Base-by-base conservation (phyloP, 1,140 invertebrate genomes). In the Platyscapa corneri region DNA sequence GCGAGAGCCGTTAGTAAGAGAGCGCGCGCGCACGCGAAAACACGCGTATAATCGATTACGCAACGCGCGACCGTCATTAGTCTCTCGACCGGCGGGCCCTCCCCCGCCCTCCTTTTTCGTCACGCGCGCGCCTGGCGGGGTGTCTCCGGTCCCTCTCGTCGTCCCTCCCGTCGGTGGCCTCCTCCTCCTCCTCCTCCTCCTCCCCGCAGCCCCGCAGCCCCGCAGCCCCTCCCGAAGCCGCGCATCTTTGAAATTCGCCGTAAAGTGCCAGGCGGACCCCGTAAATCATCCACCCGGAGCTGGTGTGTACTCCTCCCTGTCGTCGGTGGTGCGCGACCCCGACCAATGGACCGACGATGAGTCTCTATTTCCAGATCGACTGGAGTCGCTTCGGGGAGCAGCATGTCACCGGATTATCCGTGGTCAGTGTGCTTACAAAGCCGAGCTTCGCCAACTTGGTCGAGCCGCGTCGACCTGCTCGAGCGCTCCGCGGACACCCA, bases 341-440 rank as follows among this genome's bases (percentile, higher is more conserved):
- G 18, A 8, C 34, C 7, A 0, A 37, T 18, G 39, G 27, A 46
- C 60, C 39, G 34, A 67, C 3, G 49, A 86, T 86, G 85, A 86
- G 85, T 46, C 85, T 86, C 32, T 86, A 86, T 32, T 86, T 86
- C 65, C 67, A 67, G 23, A 86, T 86, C 27, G 85, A 86, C 81
- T 86, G 85, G 85, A 86, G 85, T 49, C 81, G 85, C 20, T 83
- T 83, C 76, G 85, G 81, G 42, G 39, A 76, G 42, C 70, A 67
- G 7, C 46, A 82, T 60, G 81, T 86, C 39, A 79, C 85, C 23
- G 85, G 85, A 79, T 65, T 86, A 14, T 83, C 56, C 30, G 46
- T 83, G 81, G 85, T 86, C 82, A 77, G 85, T 82, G 16, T 27
- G 18, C 30, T 14, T 30, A 30, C 7, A 3, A 30, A 37, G 30